Conservation (phyloP, 2,113 vertebrate genomes). For the Pedetes capensis region DNA sequence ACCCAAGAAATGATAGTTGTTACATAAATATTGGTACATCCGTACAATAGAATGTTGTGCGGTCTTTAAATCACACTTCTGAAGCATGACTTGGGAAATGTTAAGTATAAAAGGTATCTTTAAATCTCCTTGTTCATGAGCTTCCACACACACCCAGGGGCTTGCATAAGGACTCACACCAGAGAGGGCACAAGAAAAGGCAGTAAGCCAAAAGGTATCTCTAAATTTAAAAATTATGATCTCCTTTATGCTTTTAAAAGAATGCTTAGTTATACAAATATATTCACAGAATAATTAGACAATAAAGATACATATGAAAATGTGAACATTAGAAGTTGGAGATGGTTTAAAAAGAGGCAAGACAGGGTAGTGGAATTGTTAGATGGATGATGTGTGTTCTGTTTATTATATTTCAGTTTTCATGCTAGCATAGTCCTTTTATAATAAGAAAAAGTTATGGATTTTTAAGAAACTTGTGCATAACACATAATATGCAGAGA, state of each 20-base stretch:
- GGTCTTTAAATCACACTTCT: not conserved
- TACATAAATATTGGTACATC: not conserved
- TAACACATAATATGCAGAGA: not conserved
- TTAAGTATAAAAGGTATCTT: not conserved
- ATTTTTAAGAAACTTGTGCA: not conserved
- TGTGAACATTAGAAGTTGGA: not conserved
- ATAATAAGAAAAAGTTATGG: not conserved
- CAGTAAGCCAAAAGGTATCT: no score
- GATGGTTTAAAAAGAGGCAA: not conserved
- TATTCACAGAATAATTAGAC: not conserved
- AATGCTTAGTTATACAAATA: not conserved
- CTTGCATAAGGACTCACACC: not conserved
- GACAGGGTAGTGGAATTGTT: not conserved
- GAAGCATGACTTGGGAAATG: not conserved
- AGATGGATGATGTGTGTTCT: not conserved
- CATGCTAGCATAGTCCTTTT: not conserved
- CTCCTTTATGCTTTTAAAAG: slow-evolving; percentile 23
- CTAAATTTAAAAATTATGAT: not conserved
- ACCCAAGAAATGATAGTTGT: not conserved
- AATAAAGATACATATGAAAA: not conserved
- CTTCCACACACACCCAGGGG: not conserved
- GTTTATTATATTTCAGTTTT: not conserved
- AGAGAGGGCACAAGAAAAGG: not conserved
- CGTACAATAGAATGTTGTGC: not conserved
- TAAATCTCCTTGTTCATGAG: not conserved